Percentiles rank a stretch among this genome's conserved stretches.
Conservation (phyloP, 2,113 vertebrate genomes). For the Narcine bancroftii region DNA sequence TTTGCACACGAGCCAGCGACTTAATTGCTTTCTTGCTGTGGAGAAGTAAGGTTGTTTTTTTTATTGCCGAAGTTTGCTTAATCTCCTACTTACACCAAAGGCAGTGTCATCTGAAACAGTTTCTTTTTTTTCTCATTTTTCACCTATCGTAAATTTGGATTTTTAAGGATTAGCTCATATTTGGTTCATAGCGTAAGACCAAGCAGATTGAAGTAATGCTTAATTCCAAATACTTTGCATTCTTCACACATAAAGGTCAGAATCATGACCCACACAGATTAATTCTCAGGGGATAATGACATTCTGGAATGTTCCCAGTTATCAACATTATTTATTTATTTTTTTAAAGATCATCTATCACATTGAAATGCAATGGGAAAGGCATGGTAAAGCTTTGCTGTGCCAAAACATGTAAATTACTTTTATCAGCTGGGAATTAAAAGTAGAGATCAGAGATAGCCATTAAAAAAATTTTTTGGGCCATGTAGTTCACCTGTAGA, state of each 20-base stretch:
- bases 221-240: conserved; percentile 30
- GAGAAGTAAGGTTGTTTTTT: neutral
- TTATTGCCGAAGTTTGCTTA: neutral
- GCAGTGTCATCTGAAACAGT: conserved; percentile 33
- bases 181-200: conserved; percentile 29
- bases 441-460: neutral
- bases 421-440: neutral
- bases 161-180: conserved; percentile 35
- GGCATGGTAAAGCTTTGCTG: neutral
- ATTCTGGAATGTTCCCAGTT: conserved; percentile 16
- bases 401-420: neutral
- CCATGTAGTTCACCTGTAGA: neutral
- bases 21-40: conserved; percentile 26
- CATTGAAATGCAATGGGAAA: neutral
- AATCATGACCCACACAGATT: neutral
- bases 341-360: neutral
- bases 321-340: neutral
- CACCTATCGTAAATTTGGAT: neutral
- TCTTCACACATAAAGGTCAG: conserved; percentile 34
- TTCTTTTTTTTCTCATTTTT: conserved; percentile 25
- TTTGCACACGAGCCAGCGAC: neutral
- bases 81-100: conserved; percentile 24
- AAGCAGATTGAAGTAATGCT: conserved; percentile 25
- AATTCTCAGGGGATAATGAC: neutral
- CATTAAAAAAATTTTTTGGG: neutral